phyloP scores from a whole-genome alignment of 1,140 invertebrate genomes.

The Caerostris darwini region DNA sequence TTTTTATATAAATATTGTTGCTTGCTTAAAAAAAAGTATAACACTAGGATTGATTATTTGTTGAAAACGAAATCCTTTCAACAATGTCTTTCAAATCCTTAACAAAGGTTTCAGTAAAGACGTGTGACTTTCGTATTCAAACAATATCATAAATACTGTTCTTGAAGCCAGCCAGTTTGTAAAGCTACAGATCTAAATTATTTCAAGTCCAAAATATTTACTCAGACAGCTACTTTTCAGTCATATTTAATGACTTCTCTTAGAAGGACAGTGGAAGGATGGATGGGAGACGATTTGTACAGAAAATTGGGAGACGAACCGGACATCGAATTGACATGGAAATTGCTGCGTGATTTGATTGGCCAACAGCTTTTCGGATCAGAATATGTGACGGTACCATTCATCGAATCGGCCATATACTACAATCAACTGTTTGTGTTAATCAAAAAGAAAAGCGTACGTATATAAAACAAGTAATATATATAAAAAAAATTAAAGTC shows the following conservation, averaged over 20 bases:
- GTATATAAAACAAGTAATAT: neutral
- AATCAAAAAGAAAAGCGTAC: conserved; percentile 50
- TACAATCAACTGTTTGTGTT: conserved; percentile 67
- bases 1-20: neutral
- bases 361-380: conserved; percentile 47
- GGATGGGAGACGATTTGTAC: conserved; percentile 60
- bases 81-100: neutral
- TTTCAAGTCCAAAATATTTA: neutral
- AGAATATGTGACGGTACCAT: conserved; percentile 45
- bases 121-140: neutral
- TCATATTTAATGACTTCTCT: neutral
- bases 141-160: neutral
- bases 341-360: conserved; percentile 18
- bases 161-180: neutral
- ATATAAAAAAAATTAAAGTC: too few relatives aligned
- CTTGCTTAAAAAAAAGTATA: neutral
- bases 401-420: conserved; percentile 44
- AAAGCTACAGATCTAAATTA: neutral
- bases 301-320: conserved; percentile 49
- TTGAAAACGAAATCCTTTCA: neutral
- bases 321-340: conserved; percentile 52
- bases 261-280: conserved; percentile 55
- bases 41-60: too few relatives aligned
- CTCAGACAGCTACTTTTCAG: neutral
- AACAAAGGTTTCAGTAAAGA: neutral